Conservation (phyloP, 2,888 invertebrate species). For the Caenorhabditis zanzibari region DNA sequence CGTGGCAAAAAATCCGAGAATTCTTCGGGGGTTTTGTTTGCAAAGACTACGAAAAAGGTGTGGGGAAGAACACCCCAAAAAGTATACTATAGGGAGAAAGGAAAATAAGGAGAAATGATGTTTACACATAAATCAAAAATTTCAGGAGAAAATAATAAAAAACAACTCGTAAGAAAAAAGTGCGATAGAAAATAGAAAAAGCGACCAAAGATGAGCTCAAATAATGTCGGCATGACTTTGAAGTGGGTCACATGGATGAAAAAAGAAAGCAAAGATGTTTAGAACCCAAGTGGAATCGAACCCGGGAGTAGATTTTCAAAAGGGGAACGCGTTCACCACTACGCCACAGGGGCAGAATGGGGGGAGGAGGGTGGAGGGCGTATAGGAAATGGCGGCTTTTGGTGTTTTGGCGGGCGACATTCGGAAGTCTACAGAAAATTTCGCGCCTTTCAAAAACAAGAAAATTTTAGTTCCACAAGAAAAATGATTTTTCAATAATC, state of each 20-base stretch:
- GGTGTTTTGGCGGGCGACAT: no score
- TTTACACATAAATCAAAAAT: not conserved
- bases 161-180: not conserved
- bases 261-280: not conserved
- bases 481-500: no score
- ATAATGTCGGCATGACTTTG: constrained; percentile 7
- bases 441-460: no score
- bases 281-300: not conserved
- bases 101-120: not conserved
- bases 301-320: no score
- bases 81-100: not conserved
- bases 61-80: not conserved
- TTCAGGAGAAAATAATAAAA: not conserved
- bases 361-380: not conserved
- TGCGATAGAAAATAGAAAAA: not conserved
- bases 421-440: no score
- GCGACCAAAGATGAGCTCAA: constrained; percentile 13
- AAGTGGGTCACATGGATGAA: not conserved
- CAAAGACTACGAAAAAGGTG: constrained; percentile 7
- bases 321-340: no score
- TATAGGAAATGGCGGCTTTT: not conserved
- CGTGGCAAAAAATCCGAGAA: not conserved
- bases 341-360: not conserved
- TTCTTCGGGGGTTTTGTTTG: not conserved
- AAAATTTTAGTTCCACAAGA: no score